Conservation (phyloP, 53 echinoderm and acorn worm species). For the Luidia sarsii region DNA sequence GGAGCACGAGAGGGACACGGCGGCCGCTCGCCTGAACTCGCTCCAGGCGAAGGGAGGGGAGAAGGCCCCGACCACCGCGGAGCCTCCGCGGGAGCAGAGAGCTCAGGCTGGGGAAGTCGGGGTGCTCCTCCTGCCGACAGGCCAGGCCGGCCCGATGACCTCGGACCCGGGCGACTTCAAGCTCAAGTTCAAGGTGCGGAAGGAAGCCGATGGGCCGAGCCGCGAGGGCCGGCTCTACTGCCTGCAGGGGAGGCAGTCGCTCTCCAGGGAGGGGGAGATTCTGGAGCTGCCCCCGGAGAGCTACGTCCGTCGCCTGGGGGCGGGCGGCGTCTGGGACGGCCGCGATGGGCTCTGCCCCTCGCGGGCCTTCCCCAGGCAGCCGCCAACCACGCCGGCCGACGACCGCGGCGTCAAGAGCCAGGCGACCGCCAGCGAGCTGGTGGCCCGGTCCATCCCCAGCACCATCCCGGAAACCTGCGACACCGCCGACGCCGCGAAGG, state of each 20-base stretch:
- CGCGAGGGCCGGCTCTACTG: constrained; percentile 17
- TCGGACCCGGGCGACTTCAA: constrained; percentile 12
- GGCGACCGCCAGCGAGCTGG: not conserved
- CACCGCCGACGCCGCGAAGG: not conserved
- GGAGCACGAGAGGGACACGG: constrained; percentile 27
- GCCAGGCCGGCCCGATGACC: not conserved
- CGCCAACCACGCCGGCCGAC: constrained; percentile 73
- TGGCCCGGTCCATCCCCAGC: not conserved
- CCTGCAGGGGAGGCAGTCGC: constrained; percentile 16
- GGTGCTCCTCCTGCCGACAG: not conserved
- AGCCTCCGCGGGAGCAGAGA: not conserved
- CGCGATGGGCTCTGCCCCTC: constrained; percentile 1
- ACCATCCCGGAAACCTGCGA: constrained; percentile 16
- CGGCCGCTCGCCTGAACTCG: constrained; percentile 4
- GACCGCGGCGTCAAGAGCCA: constrained; percentile 1
- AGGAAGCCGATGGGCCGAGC: not conserved
- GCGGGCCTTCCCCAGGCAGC: constrained; percentile 59
- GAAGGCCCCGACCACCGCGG: not conserved
- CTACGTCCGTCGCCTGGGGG: constrained; percentile 5
- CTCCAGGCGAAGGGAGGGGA: constrained; percentile 27
- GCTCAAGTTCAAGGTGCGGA: constrained; percentile 23
- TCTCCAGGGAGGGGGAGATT: constrained; percentile 25
- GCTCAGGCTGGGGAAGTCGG: not conserved
- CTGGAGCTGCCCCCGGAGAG: constrained; percentile 1
- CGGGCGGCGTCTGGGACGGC: not conserved